Evolutionary conservation across 1,140 invertebrate species (phyloP).

Genomic region (Orius insidiosus): DNA sequence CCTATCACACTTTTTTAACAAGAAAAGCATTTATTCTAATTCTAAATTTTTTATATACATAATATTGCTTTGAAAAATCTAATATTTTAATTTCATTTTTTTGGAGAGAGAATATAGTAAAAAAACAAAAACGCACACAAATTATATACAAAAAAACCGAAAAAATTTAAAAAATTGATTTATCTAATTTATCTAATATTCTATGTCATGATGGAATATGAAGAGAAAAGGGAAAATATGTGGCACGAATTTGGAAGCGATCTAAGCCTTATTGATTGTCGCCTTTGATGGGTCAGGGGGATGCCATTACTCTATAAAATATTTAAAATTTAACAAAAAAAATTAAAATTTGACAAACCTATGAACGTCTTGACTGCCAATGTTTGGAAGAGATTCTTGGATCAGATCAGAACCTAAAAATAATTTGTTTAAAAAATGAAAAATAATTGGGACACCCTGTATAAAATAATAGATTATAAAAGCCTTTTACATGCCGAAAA

Average conservation of each 20-base stretch:
- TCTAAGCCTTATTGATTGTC: too few relatives aligned
- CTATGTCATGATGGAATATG: too few relatives aligned
- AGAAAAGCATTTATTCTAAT: not conserved
- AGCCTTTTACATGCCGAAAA: not conserved
- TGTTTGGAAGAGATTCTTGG: conserved; percentile 17
- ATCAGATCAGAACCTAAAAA: conserved; percentile 18
- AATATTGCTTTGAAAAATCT: not conserved
- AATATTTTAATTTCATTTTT: not conserved
- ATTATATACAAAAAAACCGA: too few relatives aligned
- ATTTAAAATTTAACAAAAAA: not conserved
- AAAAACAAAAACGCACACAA: not conserved
- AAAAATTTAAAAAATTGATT: too few relatives aligned
- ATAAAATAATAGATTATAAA: not conserved
- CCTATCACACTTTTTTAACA: too few relatives aligned
- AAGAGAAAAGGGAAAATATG: too few relatives aligned
- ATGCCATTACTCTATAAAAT: too few relatives aligned
- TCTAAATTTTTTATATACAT: not conserved
- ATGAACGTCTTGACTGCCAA: conserved; percentile 19
- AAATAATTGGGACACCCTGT: conserved; percentile 1
- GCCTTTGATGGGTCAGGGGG: too few relatives aligned
- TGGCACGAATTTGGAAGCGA: too few relatives aligned
- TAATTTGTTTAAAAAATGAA: conserved; percentile 1
- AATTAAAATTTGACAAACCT: conserved; percentile 17
- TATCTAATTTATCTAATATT: too few relatives aligned
- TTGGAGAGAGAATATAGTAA: not conserved